Base-by-base conservation (phyloP, 2,797 vertebrate species). In the Poeciliopsis paucimaculata region DNA sequence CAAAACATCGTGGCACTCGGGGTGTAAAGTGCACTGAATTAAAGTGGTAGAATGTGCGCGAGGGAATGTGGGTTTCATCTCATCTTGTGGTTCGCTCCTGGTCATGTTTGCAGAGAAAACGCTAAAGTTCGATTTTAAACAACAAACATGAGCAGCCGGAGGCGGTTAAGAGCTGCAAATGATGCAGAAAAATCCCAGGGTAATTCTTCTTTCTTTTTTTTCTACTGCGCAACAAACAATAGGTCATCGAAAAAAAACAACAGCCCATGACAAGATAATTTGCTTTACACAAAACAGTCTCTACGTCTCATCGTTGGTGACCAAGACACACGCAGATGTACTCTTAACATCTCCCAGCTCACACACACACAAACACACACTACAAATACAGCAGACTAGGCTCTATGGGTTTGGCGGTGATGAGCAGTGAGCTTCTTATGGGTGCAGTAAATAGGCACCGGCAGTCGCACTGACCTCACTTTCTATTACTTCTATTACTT, bases 1-100 rank as follows among this genome's bases (percentile, higher is more conserved):
- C 68, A 68, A 76, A 73, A 79, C 79, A 78, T 66, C 73, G 83
- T 83, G 86, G 84, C 86, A 78, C 73, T 84, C 53, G 73, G 70
- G 80, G 39, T 76, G 82, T 92, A 93, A 94, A 94, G 94, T 94
- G 93, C 93, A 86, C 73, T 84, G 80, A 89, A 92, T 80, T 77
- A 86, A 93, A 88, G 84, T 84, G 91, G 86, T 62, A 83, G 77
- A 89, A 89, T 79, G 78, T 8, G 46, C 82, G 70, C 49, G 74
- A 74, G 83, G 91, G 90, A 93, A 94, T 93, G 91, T 90, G 84
- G 85, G 73, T 78, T 84, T 70, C 18, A 80, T 84, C 82, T 80
- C 73, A 28, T 57, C 43, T 53, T 39, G 64, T 70, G 80, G 47
- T 74, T 76, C 72, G 89, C 82, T 76, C 85, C 84, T 64, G 68